phyloP scores from a whole-genome alignment of 2,113 vertebrate genomes.

The Panthera leo region DNA sequence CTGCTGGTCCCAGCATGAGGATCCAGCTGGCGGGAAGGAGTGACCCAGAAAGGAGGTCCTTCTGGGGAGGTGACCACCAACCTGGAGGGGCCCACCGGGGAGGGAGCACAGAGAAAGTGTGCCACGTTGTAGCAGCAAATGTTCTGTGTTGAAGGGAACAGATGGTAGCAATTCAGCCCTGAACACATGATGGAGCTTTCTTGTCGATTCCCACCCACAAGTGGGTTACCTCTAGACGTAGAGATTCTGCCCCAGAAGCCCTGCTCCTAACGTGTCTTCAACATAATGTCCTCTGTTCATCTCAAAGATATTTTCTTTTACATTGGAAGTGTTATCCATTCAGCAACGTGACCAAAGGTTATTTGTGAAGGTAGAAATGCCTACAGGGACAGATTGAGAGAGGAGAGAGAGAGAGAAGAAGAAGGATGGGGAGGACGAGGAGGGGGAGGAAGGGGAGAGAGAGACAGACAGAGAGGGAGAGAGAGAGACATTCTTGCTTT shows the following conservation, averaged over 20 bases:
- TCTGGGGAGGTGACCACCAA: fast-evolving
- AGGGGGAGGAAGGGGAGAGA: background rate
- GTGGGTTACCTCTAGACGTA: fast-evolving
- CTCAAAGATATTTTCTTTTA: background rate
- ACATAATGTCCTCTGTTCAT: background rate
- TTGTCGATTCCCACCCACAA: fast-evolving
- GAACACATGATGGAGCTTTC: fast-evolving
- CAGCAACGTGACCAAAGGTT: background rate
- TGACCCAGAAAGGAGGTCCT: background rate
- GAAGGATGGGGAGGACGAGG: background rate
- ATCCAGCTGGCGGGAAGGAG: fast-evolving
- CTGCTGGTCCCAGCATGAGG: background rate
- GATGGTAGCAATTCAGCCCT: fast-evolving
- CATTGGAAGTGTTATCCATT: background rate
- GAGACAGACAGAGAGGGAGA: background rate
- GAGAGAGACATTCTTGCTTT: background rate
- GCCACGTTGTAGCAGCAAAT: fast-evolving
- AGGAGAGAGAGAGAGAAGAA: background rate
- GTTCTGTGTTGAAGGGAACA: fast-evolving
- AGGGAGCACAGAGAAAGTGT: fast-evolving
- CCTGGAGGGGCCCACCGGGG: fast-evolving
- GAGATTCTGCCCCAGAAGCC: too few species aligned
- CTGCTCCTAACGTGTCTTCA: background rate
- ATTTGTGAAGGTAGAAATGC: background rate
- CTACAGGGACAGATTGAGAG: background rate